Evolutionary conservation across 23 tunicate genomes (phyloP).

Genomic region (Corella eumyota): DNA sequence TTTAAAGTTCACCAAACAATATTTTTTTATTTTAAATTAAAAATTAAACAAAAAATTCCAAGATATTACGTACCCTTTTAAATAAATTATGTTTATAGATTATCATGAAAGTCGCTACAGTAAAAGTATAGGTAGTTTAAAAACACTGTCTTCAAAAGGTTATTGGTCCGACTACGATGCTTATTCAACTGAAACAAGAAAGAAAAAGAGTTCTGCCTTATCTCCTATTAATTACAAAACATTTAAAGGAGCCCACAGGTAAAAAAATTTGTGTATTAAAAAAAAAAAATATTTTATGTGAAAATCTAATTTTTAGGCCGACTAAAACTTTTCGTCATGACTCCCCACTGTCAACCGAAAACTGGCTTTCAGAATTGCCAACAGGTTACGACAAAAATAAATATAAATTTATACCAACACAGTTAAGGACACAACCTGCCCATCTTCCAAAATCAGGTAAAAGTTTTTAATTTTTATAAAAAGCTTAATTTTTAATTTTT

Average conservation of each 20-base stretch:
- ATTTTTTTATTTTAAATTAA: too few relatives aligned
- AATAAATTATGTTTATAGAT: too few relatives aligned
- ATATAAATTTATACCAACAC: constrained; percentile 59
- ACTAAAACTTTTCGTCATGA: constrained; percentile 52
- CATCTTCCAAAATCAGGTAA: constrained; percentile 44
- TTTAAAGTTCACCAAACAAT: too few relatives aligned
- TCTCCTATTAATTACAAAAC: constrained; percentile 47
- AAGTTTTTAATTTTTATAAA: too few relatives aligned
- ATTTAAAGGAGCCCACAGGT: constrained; percentile 75
- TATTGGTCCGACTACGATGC: constrained; percentile 82
- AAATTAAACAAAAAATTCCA: too few relatives aligned
- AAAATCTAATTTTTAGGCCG: constrained; percentile 19
- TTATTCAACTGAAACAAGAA: constrained; percentile 4
- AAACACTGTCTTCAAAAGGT: constrained; percentile 69
- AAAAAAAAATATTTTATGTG: too few relatives aligned
- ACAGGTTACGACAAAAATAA: constrained; percentile 35
- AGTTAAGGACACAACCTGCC: constrained; percentile 61
- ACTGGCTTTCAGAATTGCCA: constrained; percentile 34
- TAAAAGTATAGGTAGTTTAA: constrained; percentile 36
- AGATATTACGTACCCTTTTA: too few relatives aligned
- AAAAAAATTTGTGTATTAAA: not conserved
- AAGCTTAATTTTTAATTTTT: not conserved
- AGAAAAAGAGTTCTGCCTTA: constrained; percentile 20
- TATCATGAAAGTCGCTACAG: too few relatives aligned
- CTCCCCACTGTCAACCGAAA: constrained; percentile 55